Evolutionary conservation across 2,797 vertebrate species (phyloP).

Genomic region (Darevskia nairensis): DNA sequence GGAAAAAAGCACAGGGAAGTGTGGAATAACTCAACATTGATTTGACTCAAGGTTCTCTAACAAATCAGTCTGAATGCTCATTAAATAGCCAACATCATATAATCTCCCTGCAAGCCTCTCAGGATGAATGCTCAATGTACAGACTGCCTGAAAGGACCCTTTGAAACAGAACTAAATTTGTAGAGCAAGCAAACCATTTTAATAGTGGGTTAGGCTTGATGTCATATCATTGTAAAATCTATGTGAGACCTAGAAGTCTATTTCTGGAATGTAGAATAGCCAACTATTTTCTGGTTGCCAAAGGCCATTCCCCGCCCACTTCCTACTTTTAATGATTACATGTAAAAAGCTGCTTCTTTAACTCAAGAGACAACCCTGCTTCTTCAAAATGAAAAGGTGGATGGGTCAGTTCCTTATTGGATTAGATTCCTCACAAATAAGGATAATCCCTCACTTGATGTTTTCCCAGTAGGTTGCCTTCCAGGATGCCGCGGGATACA

Average conservation of each 20-base stretch:
- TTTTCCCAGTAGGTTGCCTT: constrained; percentile 40
- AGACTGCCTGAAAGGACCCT: no score
- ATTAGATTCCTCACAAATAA: constrained; percentile 16
- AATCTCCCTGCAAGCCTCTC: no score
- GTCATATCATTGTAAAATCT: background rate
- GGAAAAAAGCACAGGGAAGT: no score
- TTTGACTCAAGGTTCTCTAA: no score
- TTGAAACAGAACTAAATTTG: no score
- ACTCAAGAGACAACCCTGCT: constrained; percentile 22
- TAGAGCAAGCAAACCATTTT: no score
- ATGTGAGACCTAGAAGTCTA: background rate
- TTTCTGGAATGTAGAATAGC: background rate
- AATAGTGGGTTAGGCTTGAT: background rate
- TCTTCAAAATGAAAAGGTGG: constrained; percentile 1
- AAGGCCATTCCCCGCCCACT: background rate
- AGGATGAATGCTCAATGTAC: no score
- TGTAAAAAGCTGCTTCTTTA: background rate
- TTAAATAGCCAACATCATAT: no score
- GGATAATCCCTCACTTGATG: constrained; percentile 30
- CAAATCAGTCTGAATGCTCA: no score
- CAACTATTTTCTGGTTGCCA: background rate
- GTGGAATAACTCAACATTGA: no score
- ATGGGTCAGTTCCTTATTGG: constrained; percentile 1
- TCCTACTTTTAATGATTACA: constrained; percentile 37
- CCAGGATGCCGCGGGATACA: background rate